These are phyloP conservation scores for Atta cephalotes DNA, from an alignment of 1,140 invertebrate species.

Conservation along the genomic window DNA sequence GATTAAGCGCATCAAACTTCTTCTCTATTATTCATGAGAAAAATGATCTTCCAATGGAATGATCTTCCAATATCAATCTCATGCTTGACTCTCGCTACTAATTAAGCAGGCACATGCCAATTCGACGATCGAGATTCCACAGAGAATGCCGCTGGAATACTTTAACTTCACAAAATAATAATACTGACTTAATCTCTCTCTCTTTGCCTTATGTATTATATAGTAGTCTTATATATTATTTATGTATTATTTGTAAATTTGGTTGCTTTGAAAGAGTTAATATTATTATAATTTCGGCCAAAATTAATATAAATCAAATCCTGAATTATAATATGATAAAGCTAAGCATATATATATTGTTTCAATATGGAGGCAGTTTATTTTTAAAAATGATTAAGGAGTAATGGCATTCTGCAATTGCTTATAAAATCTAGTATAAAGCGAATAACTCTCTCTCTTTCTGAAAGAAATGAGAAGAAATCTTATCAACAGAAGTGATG, in stretches of 20 bases:
- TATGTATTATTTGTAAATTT: background rate
- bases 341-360: no score
- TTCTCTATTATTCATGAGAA: constrained; percentile 16
- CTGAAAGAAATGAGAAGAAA: background rate
- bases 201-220: no score
- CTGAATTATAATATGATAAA: background rate
- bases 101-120: constrained; percentile 7
- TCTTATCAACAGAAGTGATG: background rate
- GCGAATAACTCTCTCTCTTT: background rate
- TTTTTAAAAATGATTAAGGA: background rate
- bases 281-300: background rate
- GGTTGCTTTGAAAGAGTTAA: background rate
- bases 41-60: constrained; percentile 2
- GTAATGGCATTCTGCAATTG: background rate
- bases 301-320: background rate
- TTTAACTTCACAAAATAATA: constrained; percentile 9
- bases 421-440: background rate
- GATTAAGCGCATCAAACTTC: background rate
- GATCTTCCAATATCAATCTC: background rate
- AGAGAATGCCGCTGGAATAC: background rate
- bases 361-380: background rate
- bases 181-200: background rate
- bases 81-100: background rate
- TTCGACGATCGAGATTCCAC: background rate
- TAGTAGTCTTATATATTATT: background rate